phyloP scores from a whole-genome alignment of 2,888 invertebrate genomes.

The Archips crataeganus region DNA sequence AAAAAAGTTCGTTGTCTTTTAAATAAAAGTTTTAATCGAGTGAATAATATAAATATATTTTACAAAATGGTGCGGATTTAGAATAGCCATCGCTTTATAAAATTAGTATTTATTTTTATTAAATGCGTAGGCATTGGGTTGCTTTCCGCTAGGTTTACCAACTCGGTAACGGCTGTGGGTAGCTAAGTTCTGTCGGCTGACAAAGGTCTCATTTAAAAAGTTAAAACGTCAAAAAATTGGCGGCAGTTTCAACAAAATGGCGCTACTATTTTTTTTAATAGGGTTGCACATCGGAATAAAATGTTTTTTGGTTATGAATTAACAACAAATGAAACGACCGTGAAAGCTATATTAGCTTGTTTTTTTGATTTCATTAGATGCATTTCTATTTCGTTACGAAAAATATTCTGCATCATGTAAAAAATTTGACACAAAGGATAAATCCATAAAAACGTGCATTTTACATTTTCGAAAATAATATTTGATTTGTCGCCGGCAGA shows the following conservation, averaged over 20 bases:
- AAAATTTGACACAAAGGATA: neutral
- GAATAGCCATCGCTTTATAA: conserved; percentile 31
- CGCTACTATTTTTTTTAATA: neutral
- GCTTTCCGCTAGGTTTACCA: conserved; percentile 59
- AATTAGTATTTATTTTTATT: conserved; percentile 30
- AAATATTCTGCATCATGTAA: neutral
- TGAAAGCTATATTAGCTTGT: no score
- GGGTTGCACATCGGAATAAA: neutral
- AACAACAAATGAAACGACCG: no score
- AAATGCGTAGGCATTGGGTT: conserved; percentile 61
- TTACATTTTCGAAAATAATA: neutral
- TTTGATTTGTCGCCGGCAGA: conserved; percentile 18
- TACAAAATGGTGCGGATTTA: conserved; percentile 50
- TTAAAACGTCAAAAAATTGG: neutral
- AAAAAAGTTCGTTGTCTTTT: conserved; percentile 48
- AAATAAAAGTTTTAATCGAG: conserved; percentile 45
- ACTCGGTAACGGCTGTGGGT: conserved; percentile 58
- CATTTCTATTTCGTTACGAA: neutral
- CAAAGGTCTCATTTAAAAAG: neutral
- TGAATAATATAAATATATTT: conserved; percentile 12
- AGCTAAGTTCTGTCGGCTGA: conserved; percentile 47
- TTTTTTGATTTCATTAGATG: no score
- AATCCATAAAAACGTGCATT: neutral
- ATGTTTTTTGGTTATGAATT: neutral
- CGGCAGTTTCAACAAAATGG: neutral